Conservation (phyloP, 1,140 invertebrate genomes). For the Rhynchophorus ferrugineus region DNA sequence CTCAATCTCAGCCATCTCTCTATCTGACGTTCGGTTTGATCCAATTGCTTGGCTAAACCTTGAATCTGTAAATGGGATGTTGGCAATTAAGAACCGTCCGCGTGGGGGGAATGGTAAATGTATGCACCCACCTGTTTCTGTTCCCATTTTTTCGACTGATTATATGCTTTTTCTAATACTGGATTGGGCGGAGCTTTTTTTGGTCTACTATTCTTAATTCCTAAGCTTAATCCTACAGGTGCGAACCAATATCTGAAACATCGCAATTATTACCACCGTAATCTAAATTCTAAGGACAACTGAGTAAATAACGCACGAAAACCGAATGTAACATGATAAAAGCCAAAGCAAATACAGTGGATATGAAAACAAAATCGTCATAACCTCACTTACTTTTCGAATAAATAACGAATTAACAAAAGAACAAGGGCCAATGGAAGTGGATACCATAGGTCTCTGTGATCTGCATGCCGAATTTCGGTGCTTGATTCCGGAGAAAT, state of each 20-base stretch:
- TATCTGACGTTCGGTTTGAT: constrained; percentile 74
- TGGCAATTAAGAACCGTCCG: not conserved
- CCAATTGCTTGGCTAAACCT: constrained; percentile 75
- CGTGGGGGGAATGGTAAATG: not conserved
- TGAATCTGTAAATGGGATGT: constrained; percentile 50
- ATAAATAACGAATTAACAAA: constrained; percentile 61
- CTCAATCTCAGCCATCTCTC: constrained; percentile 84
- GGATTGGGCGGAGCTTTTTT: constrained; percentile 65
- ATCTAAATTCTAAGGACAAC: not conserved
- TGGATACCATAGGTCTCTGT: constrained; percentile 75
- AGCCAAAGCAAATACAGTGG: no score
- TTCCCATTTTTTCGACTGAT: constrained; percentile 55
- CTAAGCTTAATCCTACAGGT: constrained; percentile 66
- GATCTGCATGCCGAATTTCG: constrained; percentile 70
- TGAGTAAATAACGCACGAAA: not conserved
- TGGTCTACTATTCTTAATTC: constrained; percentile 67
- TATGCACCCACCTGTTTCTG: constrained; percentile 59
- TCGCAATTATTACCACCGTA: not conserved
- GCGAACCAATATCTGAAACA: constrained; percentile 62
- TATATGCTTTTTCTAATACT: constrained; percentile 65
- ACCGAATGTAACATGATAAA: no score
- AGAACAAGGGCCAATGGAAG: constrained; percentile 71
- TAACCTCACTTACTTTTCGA: constrained; percentile 68
- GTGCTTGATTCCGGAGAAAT: constrained; percentile 68
- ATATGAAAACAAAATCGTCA: not conserved